Percentiles rank a stretch among this genome's conserved stretches.
phyloP scores from a whole-genome alignment of 2,888 invertebrate species.

The Dascillus cervinus region DNA sequence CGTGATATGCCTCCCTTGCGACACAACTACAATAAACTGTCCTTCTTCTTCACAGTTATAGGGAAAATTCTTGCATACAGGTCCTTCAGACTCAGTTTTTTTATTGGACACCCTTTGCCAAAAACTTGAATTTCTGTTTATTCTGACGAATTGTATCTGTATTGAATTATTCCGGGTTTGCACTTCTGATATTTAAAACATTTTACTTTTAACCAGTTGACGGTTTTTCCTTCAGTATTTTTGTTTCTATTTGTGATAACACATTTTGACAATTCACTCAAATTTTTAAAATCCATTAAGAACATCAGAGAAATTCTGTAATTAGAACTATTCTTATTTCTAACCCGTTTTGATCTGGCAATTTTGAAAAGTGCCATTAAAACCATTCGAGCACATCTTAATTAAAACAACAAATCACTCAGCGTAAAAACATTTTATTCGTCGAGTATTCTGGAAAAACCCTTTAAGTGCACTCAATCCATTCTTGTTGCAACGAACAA shows the following conservation, averaged over 20 bases:
- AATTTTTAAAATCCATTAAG: constrained; percentile 1
- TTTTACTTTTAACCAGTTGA: constrained; percentile 7
- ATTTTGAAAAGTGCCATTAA: constrained; percentile 6
- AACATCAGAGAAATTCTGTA: neutral
- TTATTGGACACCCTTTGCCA: too few species aligned
- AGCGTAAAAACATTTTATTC: too few species aligned
- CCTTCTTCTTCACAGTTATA: constrained; percentile 11
- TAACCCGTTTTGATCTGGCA: constrained; percentile 2
- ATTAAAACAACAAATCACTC: too few species aligned
- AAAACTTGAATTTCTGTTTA: too few species aligned
- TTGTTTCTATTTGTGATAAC: constrained; percentile 1
- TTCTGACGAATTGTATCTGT: too few species aligned
- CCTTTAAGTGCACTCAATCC: too few species aligned
- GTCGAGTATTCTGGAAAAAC: too few species aligned
- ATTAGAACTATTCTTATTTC: constrained; percentile 3
- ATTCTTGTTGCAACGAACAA: too few species aligned
- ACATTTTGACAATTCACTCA: neutral
- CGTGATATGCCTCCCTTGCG: constrained; percentile 1
- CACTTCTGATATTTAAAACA: constrained; percentile 1
- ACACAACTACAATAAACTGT: constrained; percentile 4
- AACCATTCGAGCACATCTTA: too few species aligned
- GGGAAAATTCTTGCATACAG: too few species aligned
- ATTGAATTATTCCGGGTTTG: neutral
- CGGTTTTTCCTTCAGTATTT: constrained; percentile 1
- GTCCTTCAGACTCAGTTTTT: too few species aligned